phyloP scores from a whole-genome alignment of 2,797 vertebrate species.

The Muraenolepis orangiensis region DNA sequence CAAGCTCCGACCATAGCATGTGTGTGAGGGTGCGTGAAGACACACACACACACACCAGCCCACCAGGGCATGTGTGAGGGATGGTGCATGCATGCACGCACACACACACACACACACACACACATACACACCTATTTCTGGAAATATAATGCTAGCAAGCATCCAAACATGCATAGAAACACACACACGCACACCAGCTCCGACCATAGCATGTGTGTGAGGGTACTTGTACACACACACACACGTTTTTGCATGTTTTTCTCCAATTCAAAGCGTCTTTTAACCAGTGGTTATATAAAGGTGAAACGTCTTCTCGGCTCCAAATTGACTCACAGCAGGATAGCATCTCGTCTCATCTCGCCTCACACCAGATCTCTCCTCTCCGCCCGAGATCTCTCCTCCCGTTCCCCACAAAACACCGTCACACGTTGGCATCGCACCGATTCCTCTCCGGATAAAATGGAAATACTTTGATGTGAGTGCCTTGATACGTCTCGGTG shows the following conservation, averaged over 20 bases:
- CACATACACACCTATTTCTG: constrained; percentile 6
- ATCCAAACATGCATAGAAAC: neutral
- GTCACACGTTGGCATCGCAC: constrained; percentile 16
- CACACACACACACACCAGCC: no score
- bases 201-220: neutral
- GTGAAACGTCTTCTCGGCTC: neutral
- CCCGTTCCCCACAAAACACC: constrained; percentile 33
- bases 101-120: neutral
- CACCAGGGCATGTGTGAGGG: no score
- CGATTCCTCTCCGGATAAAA: constrained; percentile 50
- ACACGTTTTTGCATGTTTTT: neutral
- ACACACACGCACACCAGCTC: neutral
- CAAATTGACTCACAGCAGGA: constrained; percentile 31
- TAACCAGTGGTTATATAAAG: neutral
- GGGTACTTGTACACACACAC: no score
- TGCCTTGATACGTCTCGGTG: constrained; percentile 23
- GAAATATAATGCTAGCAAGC: neutral
- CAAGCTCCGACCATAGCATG: no score
- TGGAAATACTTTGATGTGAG: constrained; percentile 49
- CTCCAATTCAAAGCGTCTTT: neutral
- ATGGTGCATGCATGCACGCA: no score
- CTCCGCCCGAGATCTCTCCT: constrained; percentile 38
- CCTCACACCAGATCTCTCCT: constrained; percentile 32
- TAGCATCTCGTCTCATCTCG: constrained; percentile 1
- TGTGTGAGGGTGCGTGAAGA: no score